Evolutionary conservation across 2,113 vertebrate species (phyloP).

Genomic region (Chlorodrepanis virens): DNA sequence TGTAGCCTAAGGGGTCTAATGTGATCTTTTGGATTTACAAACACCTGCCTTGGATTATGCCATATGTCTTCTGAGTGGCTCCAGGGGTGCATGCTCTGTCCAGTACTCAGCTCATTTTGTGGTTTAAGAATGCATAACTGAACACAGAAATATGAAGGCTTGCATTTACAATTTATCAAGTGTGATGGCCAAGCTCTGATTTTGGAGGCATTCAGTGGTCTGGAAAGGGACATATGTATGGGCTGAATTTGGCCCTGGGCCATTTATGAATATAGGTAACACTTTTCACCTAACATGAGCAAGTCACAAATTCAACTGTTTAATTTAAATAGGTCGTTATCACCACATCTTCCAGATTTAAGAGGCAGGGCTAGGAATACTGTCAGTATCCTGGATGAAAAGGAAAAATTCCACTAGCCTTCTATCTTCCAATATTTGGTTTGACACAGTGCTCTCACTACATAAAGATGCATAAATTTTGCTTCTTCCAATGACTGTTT

Average conservation of each 20-base stretch:
- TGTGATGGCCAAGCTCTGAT: constrained; percentile 59
- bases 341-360: constrained; percentile 18
- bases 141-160: constrained; percentile 40
- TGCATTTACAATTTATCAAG: constrained; percentile 54
- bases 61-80: constrained; percentile 58
- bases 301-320: constrained; percentile 38
- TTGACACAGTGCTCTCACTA: neutral
- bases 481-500: neutral
- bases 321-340: constrained; percentile 56
- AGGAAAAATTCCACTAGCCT: neutral
- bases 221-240: constrained; percentile 33
- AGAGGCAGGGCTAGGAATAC: constrained; percentile 19
- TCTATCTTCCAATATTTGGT: neutral
- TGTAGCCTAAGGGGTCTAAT: constrained; percentile 62
- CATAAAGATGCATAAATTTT: neutral
- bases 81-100: constrained; percentile 37
- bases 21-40: constrained; percentile 67
- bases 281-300: constrained; percentile 32
- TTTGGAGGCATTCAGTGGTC: constrained; percentile 47
- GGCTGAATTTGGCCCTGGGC: constrained; percentile 58
- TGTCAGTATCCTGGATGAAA: constrained; percentile 46
- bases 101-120: constrained; percentile 1
- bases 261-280: constrained; percentile 54
- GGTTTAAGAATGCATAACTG: constrained; percentile 40
- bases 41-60: constrained; percentile 59